These are phyloP conservation scores for Mellilla xanthometata DNA, from an alignment of 2,888 invertebrate genomes.

Conservation along the genomic window DNA sequence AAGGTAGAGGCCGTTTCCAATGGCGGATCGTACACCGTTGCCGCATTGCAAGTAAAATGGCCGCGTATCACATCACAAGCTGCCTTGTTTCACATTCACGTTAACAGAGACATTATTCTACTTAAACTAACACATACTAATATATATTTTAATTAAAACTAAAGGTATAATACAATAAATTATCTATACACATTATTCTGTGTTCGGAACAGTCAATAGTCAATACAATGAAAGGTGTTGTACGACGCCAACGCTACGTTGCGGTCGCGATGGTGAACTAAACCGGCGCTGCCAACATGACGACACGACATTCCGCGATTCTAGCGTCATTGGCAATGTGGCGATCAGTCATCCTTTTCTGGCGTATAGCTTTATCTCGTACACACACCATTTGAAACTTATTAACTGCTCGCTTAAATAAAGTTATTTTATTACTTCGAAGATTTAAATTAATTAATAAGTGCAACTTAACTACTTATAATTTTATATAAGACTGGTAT, in stretches of 20 bases:
- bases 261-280: conserved; percentile 83
- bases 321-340: conserved; percentile 77
- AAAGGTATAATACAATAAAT: conserved; percentile 82
- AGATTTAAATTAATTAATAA: not conserved
- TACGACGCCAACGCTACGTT: conserved; percentile 84
- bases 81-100: conserved; percentile 78
- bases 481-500: too few relatives aligned
- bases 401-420: not conserved
- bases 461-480: too few relatives aligned
- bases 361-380: conserved; percentile 51
- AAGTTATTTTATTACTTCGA: too few relatives aligned
- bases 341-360: conserved; percentile 59
- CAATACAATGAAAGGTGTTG: conserved; percentile 89
- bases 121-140: conserved; percentile 78
- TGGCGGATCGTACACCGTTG: conserved; percentile 88
- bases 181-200: conserved; percentile 85
- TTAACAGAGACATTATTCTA: conserved; percentile 78
- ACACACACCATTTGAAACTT: conserved; percentile 30
- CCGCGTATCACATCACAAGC: conserved; percentile 84
- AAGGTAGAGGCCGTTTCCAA: conserved; percentile 87
- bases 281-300: conserved; percentile 69
- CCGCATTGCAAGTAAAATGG: conserved; percentile 89
- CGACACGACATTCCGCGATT: conserved; percentile 65
- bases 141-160: conserved; percentile 76
- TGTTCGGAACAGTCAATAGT: conserved; percentile 87